phyloP scores from a whole-genome alignment of 2,113 vertebrate species.

The Eleginops maclovinus region DNA sequence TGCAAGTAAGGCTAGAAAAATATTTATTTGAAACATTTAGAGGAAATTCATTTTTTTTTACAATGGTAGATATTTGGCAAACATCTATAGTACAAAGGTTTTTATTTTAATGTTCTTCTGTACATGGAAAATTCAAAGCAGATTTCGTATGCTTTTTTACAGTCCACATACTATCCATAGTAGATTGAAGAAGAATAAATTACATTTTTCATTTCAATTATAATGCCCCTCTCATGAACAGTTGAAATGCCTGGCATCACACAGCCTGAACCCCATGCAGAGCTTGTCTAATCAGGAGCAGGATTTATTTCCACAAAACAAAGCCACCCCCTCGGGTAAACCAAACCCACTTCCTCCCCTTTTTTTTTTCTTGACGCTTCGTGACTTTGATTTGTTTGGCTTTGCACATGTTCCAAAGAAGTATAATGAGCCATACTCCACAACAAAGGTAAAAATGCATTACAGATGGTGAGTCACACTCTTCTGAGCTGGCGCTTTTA shows the following conservation, averaged over 20 bases:
- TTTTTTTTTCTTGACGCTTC: conserved; percentile 21
- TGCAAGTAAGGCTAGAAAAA: background rate
- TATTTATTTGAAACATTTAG: background rate
- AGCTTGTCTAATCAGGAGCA: conserved; percentile 55
- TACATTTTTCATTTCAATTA: conserved; percentile 32
- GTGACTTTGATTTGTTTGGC: conserved; percentile 54
- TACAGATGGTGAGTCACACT: conserved; percentile 32
- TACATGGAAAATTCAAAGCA: background rate
- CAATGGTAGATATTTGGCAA: background rate
- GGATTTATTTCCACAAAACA: conserved; percentile 60
- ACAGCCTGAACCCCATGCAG: conserved; percentile 21
- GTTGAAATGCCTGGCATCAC: conserved; percentile 39
- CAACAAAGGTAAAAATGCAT: conserved; percentile 41
- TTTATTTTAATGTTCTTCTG: background rate
- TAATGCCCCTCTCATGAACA: conserved; percentile 25
- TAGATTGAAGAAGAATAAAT: conserved; percentile 43
- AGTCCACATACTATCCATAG: background rate
- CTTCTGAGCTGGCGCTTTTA: background rate
- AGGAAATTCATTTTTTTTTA: background rate
- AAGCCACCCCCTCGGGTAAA: conserved; percentile 54
- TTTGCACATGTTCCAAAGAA: conserved; percentile 45
- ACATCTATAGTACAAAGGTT: background rate
- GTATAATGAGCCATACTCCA: conserved; percentile 36
- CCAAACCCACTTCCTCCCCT: conserved; percentile 17
- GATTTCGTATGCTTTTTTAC: background rate